Base-by-base conservation (phyloP, 2,113 vertebrate species). In the Cryptotis parvus region DNA sequence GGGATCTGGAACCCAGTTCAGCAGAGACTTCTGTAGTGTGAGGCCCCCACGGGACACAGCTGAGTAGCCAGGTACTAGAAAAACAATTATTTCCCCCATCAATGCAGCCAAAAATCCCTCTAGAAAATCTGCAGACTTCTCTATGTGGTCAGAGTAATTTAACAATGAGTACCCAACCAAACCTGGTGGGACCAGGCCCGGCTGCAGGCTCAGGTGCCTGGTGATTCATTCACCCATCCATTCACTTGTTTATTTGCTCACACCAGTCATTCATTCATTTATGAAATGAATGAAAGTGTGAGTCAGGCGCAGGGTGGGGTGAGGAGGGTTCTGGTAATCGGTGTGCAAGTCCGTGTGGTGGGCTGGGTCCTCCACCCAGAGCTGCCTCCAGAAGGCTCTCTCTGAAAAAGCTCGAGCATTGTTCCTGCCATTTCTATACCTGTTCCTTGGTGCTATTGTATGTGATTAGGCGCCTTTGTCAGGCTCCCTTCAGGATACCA, bases 401-500 rank as follows among this genome's bases (percentile, higher is more conserved):
- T 45, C 0, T 0, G 33, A 87, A 61, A 24, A 70, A n/a, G 91
- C 82, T 76, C 29, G 77, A 81, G 93, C 72, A 93, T 90, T 74
- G 91, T 84, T 91, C 90, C 72, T 92, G 92, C 83, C 37, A 35
- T 80, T 92, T 97, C 82, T 86, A 15, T 66, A 74, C 79, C 76
- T n/a, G 7, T 61, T 87, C 94, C 91, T 96, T 87, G 75, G 77
- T 69, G 63, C 84, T 77, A 66, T 39, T 91, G 90, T 52, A 61
- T 58, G 72, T 89, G 94, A 95, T 96, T 93, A 84, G 72, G 72
- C 29, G 85, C 85, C 96, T 97, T 96, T 96, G 95, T 97, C 15
- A 95, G 49, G 94, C 85, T 94, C 93, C 85, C 94, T 97, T 97
- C 96, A 96, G 97, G 96, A 97, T 82, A 94, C 95, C 72, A 70